Evolutionary conservation across 1,140 invertebrate species (phyloP).

Genomic region (Zaprionus africanus): DNA sequence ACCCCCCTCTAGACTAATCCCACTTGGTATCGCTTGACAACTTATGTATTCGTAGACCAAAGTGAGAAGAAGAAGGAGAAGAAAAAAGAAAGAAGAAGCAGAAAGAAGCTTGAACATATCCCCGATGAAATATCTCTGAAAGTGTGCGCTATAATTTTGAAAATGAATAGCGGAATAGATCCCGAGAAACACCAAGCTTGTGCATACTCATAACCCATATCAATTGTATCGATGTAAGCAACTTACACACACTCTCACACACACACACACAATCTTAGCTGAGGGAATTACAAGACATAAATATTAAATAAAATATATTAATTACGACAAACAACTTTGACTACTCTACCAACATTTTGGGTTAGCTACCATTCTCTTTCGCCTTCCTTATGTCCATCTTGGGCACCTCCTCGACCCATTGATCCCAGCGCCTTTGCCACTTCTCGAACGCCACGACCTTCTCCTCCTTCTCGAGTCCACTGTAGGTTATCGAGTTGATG

Average conservation of each 20-base stretch:
- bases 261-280: constrained; percentile 54
- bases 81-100: neutral
- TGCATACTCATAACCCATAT: constrained; percentile 72
- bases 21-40: neutral
- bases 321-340: constrained; percentile 34
- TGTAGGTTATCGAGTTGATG: constrained; percentile 90
- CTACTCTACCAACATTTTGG: neutral
- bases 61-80: constrained; percentile 8
- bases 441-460: constrained; percentile 48
- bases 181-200: constrained; percentile 57
- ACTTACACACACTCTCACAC: constrained; percentile 27
- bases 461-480: constrained; percentile 66
- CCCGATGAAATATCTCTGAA: constrained; percentile 54
- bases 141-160: constrained; percentile 30
- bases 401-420: constrained; percentile 55
- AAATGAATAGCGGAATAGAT: constrained; percentile 7
- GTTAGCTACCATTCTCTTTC: neutral
- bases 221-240: constrained; percentile 72
- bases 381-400: neutral
- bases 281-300: constrained; percentile 54
- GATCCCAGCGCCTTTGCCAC: constrained; percentile 68
- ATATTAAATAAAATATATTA: constrained; percentile 48
- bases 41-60: constrained; percentile 14
- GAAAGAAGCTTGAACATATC: constrained; percentile 58
- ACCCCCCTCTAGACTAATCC: neutral